phyloP scores from a whole-genome alignment of 2,113 vertebrate genomes.

The Onychorhynchus coronatus region DNA sequence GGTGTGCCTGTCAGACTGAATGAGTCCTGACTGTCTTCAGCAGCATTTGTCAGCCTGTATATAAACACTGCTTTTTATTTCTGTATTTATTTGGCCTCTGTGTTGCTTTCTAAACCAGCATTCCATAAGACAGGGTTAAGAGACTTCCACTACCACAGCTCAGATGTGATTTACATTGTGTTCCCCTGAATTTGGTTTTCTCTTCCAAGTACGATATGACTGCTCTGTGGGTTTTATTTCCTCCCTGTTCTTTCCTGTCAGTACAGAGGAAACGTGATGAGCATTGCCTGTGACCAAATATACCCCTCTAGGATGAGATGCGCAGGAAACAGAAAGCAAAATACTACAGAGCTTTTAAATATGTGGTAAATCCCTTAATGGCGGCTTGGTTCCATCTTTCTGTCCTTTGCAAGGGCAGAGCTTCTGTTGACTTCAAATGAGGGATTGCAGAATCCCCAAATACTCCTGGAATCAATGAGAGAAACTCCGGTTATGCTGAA shows the following conservation, averaged over 20 bases:
- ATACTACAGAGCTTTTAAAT: not conserved
- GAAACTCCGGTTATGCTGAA: not conserved
- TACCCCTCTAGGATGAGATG: not conserved
- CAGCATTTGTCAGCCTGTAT: constrained; percentile 13
- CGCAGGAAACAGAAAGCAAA: not conserved
- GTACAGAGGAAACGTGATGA: not conserved
- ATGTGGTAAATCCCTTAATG: not conserved
- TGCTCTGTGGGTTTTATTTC: not conserved
- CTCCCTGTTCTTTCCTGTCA: not conserved
- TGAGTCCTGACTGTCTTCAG: not conserved
- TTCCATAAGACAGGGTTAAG: not conserved
- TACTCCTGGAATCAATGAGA: not conserved
- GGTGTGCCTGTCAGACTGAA: constrained; percentile 17
- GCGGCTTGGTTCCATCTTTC: not conserved
- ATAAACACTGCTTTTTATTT: not conserved
- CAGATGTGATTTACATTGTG: not conserved
- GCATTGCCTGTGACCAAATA: not conserved
- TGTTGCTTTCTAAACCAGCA: not conserved
- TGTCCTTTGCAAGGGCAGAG: not conserved
- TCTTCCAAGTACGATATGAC: not conserved
- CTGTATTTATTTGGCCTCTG: not conserved
- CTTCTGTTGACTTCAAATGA: not conserved
- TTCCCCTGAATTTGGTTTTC: not conserved
- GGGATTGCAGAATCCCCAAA: not conserved
- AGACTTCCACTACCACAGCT: not conserved